These are phyloP conservation scores for Sebastes minor DNA, from an alignment of 2,797 vertebrate genomes.

Conservation along the genomic window DNA sequence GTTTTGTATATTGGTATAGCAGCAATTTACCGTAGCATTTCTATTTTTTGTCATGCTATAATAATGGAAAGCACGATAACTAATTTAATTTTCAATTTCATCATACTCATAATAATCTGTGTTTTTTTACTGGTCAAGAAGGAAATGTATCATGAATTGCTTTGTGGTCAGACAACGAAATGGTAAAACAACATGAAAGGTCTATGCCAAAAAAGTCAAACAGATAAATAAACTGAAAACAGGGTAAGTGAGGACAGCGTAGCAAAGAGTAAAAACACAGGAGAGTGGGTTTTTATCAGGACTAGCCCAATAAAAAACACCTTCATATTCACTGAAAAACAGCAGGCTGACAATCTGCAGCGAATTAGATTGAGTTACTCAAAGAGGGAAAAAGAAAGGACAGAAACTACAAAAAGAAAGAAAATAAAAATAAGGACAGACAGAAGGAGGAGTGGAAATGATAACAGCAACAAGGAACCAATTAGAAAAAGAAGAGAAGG, in stretches of 20 bases:
- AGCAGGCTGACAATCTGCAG: background rate
- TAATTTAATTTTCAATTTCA: background rate
- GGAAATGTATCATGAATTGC: background rate
- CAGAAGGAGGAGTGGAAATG: background rate
- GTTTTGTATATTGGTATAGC: background rate
- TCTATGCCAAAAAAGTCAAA: background rate
- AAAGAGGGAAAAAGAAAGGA: background rate
- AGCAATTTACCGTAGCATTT: too few species aligned
- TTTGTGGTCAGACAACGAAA: background rate
- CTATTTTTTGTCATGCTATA: too few species aligned
- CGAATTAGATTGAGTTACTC: background rate
- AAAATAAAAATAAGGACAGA: background rate
- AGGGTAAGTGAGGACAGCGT: background rate
- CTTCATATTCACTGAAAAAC: background rate
- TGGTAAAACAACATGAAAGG: background rate
- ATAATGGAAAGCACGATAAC: background rate
- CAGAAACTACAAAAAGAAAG: background rate
- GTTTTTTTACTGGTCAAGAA: background rate
- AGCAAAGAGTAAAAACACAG: background rate
- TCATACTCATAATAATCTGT: background rate
- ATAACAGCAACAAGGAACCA: slow-evolving; percentile 1
- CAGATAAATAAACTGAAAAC: background rate
- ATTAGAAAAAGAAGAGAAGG: background rate
- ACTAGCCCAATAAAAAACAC: background rate
- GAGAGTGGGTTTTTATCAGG: background rate